Conservation (phyloP, 2,113 vertebrate species). For the Thinocorus orbignyianus region DNA sequence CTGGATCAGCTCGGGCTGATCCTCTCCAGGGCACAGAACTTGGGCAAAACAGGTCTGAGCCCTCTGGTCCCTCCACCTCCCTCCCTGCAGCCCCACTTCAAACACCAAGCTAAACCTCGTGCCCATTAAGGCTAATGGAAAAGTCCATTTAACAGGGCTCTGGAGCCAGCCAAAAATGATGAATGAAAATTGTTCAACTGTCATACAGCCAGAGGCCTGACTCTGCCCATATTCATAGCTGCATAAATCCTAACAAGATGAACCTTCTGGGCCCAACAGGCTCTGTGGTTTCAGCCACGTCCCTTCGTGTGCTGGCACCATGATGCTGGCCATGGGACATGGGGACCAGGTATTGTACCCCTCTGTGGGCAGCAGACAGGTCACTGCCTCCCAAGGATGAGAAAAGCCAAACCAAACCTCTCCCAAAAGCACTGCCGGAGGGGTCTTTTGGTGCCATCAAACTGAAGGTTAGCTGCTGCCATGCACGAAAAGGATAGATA, state of each 20-base stretch:
- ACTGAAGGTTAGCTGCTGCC: not conserved
- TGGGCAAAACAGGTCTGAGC: not conserved
- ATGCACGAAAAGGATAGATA: not conserved
- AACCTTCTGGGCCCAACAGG: not conserved
- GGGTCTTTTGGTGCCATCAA: not conserved
- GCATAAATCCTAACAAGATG: not conserved
- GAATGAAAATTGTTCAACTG: not conserved
- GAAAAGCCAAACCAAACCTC: not conserved
- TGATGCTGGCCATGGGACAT: fast-evolving
- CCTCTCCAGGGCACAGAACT: not conserved
- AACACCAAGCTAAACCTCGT: not conserved
- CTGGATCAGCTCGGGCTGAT: not conserved
- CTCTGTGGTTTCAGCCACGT: fast-evolving
- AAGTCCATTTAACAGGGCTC: not conserved
- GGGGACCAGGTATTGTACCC: fast-evolving
- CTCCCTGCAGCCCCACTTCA: not conserved
- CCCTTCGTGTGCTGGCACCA: not conserved
- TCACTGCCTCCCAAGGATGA: not conserved
- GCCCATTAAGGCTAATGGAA: not conserved
- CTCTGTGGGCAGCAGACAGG: not conserved
- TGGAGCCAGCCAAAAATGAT: not conserved
- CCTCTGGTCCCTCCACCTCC: not conserved
- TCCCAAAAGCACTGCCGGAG: not conserved
- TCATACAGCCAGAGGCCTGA: not conserved
- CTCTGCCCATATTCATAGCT: not conserved